Evolutionary conservation across 2,888 invertebrate species (phyloP).

Genomic region (Folsomia manolachei): DNA sequence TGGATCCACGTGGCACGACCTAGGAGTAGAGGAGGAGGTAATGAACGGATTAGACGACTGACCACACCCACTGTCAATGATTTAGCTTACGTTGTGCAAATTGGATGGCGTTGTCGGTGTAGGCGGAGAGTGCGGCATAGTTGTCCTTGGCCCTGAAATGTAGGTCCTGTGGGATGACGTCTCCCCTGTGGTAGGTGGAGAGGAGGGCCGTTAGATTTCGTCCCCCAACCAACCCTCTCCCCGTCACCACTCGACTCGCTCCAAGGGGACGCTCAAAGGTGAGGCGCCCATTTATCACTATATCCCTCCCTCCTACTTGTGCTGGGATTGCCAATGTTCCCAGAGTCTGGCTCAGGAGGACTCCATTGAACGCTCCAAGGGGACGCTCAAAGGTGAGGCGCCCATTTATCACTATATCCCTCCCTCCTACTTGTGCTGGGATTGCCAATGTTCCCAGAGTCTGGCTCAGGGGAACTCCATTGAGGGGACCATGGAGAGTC

Average conservation of each 20-base stretch:
- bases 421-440: background rate
- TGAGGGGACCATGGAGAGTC: conserved; percentile 27
- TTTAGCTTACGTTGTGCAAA: conserved; percentile 12
- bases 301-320: background rate
- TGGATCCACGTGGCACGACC: background rate
- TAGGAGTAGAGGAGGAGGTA: background rate
- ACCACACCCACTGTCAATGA: no score
- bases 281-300: background rate
- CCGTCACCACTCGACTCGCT: background rate
- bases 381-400: background rate
- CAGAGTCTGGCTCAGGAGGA: background rate
- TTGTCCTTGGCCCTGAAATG: conserved; percentile 2
- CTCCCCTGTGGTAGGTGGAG: background rate
- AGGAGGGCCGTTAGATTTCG: conserved; percentile 9
- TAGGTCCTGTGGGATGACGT: background rate
- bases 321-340: no score
- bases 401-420: background rate
- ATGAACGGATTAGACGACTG: no score
- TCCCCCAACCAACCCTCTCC: background rate
- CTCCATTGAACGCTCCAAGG: conserved; percentile 16
- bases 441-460: conserved; percentile 27
- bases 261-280: background rate
- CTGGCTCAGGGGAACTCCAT: conserved; percentile 26
- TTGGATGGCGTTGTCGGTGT: conserved; percentile 5
- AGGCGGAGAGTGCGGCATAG: conserved; percentile 12